Evolutionary conservation across 2,113 vertebrate species (phyloP), one percentile per base, ranked within the genome.

Genomic region (Channa maculata): DNA sequence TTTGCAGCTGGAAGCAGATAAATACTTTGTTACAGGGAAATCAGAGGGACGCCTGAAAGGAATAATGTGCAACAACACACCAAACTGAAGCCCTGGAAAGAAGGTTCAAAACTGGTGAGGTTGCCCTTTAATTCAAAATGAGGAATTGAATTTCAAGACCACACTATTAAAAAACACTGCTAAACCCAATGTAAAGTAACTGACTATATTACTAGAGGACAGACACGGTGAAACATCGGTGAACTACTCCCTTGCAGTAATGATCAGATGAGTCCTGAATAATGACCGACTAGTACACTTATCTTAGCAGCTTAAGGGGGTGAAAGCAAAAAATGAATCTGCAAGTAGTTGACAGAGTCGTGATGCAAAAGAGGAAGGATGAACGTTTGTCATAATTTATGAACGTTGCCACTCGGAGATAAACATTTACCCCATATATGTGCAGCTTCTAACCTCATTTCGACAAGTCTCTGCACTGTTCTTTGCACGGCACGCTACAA

Each of bases 191-290:
- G 24, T 24, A 24, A 24, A 78, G 38, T 15, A 52, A 44, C n/a
- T 11, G 38, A 58, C 6, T 7, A 4, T 5, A 7, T 36, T 0
- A n/a, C 11, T 78, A 73, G 88, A 86, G 88, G 83, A 66, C 83
- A 67, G 62, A 63, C 57, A 3, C 12, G 12, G 76, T 15, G 72
- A 70, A 80, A 55, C 33, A 11, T 60, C 51, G 13, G 55, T 33
- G 77, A 85, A 74, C 74, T 37, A 77, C 50, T 63, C 77, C 71
- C 62, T 68, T 7, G 0, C 37, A 46, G 79, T 69, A 62, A 64
- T 2, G 41, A 82, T 83, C 62, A 14, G 68, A 83, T 77, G 79
- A 86, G 80, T 1, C 57, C 63, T 78, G 87, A 86, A 75, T 70
- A 73, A 81, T 75, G 68, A 81, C 76, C 9, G 53, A 51, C 60